These are phyloP conservation scores for Bellardia pandia DNA, from an alignment of 2,888 invertebrate species.

Conservation along the genomic window DNA sequence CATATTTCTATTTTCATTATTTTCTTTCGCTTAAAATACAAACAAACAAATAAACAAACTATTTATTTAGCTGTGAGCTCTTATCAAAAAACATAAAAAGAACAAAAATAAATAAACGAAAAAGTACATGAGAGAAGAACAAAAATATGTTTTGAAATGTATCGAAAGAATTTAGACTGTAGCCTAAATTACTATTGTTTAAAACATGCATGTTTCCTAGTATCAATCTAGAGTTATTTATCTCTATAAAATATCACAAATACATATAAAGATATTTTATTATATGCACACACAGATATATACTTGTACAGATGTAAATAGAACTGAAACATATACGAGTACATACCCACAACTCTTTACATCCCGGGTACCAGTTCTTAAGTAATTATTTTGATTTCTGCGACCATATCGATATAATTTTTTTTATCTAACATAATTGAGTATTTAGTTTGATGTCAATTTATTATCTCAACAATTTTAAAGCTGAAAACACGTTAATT, in stretches of 20 bases:
- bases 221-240: conserved; percentile 20
- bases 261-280: neutral
- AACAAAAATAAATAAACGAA: conserved; percentile 50
- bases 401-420: conserved; percentile 33
- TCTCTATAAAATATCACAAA: conserved; percentile 1
- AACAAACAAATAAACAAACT: neutral
- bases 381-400: conserved; percentile 46
- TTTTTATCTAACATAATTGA: conserved; percentile 46
- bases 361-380: neutral
- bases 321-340: neutral
- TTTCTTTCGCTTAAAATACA: conserved; percentile 11
- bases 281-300: neutral
- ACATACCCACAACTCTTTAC: neutral
- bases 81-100: conserved; percentile 60
- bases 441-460: conserved; percentile 40
- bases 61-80: conserved; percentile 70
- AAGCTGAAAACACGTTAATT: conserved; percentile 60
- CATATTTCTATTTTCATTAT: conserved; percentile 28
- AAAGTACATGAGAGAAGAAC: neutral
- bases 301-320: neutral
- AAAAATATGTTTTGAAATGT: conserved; percentile 25
- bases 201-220: conserved; percentile 25
- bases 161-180: conserved; percentile 43
- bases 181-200: conserved; percentile 50
- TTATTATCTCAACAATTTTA: conserved; percentile 57